Conservation (phyloP, 1,140 invertebrate genomes). For the Drosophila sp. region DNA sequence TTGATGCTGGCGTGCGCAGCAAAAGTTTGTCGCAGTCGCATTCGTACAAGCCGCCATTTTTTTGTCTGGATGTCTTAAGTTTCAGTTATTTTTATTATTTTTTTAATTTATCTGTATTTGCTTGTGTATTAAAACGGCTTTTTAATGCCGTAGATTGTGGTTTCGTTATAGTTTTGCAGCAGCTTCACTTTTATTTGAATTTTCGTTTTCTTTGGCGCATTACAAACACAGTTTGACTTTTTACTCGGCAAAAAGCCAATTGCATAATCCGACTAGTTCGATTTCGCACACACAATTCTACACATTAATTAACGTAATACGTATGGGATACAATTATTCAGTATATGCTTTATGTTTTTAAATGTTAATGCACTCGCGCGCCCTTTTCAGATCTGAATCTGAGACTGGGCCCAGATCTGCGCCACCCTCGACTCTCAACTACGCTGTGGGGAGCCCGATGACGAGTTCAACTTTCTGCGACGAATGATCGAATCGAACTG, state of each 20-base stretch:
- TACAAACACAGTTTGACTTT: constrained; percentile 41
- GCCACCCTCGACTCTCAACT: constrained; percentile 52
- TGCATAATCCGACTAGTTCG: constrained; percentile 40
- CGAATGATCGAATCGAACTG: constrained; percentile 66
- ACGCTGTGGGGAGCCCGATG: constrained; percentile 49
- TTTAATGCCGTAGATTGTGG: constrained; percentile 58
- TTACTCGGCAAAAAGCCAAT: constrained; percentile 45
- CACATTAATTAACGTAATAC: constrained; percentile 27
- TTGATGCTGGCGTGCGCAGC: constrained; percentile 57
- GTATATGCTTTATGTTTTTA: neutral
- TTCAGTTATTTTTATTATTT: constrained; percentile 36
- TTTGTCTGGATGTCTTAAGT: constrained; percentile 53
- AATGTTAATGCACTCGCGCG: constrained; percentile 61
- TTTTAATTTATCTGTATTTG: constrained; percentile 16
- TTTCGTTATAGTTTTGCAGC: constrained; percentile 46
- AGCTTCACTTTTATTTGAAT: constrained; percentile 51
- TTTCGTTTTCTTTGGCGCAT: constrained; percentile 32
- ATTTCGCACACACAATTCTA: constrained; percentile 16
- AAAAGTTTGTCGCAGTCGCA: constrained; percentile 22
- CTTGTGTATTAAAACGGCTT: constrained; percentile 61
- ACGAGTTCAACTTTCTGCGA: constrained; percentile 60
- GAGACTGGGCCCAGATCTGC: constrained; percentile 51
- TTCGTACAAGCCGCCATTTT: constrained; percentile 61
- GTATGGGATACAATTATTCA: neutral
- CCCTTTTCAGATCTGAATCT: constrained; percentile 52